Base-by-base conservation (phyloP, 2,797 vertebrate species). In the Myoxocephalus aenaeus region DNA sequence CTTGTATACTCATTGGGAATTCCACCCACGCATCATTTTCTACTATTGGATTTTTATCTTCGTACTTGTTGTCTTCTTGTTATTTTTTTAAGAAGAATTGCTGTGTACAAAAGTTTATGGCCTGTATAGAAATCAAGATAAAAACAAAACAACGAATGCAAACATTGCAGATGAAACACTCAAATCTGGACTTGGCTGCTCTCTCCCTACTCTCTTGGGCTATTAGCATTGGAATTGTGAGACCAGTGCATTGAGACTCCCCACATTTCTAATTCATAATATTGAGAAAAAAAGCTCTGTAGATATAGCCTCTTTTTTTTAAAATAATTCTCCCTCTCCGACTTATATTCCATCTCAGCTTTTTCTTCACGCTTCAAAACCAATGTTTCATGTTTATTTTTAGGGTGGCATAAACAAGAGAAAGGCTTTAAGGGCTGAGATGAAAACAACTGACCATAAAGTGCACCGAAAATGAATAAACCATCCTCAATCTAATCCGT, bases 211-310 rank as follows among this genome's bases (percentile, higher is more conserved):
- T 74, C 70, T 86, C 71, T 74, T 68, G 51, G 83, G 81, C 86
- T 90, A 87, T 92, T 90, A 93, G 79, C 88, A 87, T 79, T 83
- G 90, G 88, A 84, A 92, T 86, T 79, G 77, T 80, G 81, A 87
- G 89, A 87, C 87, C 87, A 87, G 83, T 48, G 80, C 83, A 83
- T 87, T 75, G 80, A 90, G 79, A 89, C 89, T 75, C 91, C 91
- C 93, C 92, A 90, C 90, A 90, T 92, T 92, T 91, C 89, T 93
- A 92, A 94, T 95, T 91, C 85, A 94, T 94, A 84, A 92, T 83
- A 78, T 75, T 80, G 67, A 22, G 54, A 48, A 62, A 79, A 81
- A 89, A 78, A 67, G 57, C 78, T 84, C 67, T 77, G 61, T 40
- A 79, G 77, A 85, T 78, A 77, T 20, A 54, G 15, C 9, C 8